Evolutionary conservation across 2,888 invertebrate genomes (phyloP), one percentile per base, ranked within the genome.

Genomic region (Drosophila borealis): DNA sequence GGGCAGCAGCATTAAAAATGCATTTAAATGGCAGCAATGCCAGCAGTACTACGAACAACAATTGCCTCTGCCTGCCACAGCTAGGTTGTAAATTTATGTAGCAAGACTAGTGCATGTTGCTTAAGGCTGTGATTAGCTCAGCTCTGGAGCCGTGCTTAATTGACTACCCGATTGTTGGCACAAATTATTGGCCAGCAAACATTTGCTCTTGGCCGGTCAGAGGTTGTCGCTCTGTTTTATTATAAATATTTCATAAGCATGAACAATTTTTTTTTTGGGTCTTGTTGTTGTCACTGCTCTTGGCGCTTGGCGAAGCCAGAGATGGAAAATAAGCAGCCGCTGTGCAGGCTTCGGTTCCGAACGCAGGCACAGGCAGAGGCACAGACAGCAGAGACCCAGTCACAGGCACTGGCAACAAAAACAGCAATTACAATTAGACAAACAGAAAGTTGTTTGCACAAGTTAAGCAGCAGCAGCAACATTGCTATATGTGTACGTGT

Each of bases 381-480:
- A 21, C 37, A 39, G 36, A 29, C 25, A 29, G 34, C 56, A 11
- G 21, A 74, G 62, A 46, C 57, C 39, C 41, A 64, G 57, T 33
- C 14, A 14, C 33, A 41, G 54, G 39, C 51, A 51, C n/a, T 59
- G 60, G 66, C 88, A 85, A 76, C 85, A 80, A 82, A 88, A 86
- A 86, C 81, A 80, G 85, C 85, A 86, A 86, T 89, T 89, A 89
- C 85, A 85, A 85, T 86, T 86, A 89, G 90, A 89, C 85, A 89
- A 89, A 89, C 90, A 85, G 84, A 74, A 87, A 81, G 90, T 78
- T 86, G 89, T 90, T 87, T 89, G 90, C 74, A 67, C 89, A 86
- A 89, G 88, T 70, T 86, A 86, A 89, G 89, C 89, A 89, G 64
- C 67, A 67, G 57, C 57, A 70, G 56, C 66, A 61, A 46, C 54